Percentiles rank a stretch among this genome's conserved stretches.
Conservation (phyloP, 2,113 vertebrate genomes). For the Neodontobutis hainanensis region DNA sequence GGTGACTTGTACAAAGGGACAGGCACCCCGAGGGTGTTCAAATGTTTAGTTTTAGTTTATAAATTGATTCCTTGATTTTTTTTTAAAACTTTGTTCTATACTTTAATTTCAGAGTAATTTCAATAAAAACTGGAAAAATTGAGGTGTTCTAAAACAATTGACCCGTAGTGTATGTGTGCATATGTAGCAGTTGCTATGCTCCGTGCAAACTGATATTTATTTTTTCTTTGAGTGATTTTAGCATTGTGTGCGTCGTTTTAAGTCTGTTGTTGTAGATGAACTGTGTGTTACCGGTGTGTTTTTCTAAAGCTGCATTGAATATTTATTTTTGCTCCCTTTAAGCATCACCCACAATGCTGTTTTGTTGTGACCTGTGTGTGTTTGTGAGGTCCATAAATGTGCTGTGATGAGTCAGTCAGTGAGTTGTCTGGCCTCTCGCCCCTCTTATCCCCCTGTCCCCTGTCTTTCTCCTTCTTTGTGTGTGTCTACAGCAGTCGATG, state of each 20-base stretch:
- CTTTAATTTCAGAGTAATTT: too few species aligned
- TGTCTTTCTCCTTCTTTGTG: constrained; percentile 51
- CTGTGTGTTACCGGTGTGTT: constrained; percentile 12
- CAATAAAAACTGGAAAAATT: too few species aligned
- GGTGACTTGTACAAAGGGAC: too few species aligned
- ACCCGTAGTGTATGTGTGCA: not conserved
- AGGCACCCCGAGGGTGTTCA: too few species aligned
- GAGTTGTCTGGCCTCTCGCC: constrained; percentile 61
- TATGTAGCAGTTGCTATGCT: not conserved
- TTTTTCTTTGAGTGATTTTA: constrained; percentile 12
- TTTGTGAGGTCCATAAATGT: constrained; percentile 47
- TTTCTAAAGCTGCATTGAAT: constrained; percentile 8
- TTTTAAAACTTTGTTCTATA: not conserved
- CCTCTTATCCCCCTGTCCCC: constrained; percentile 57
- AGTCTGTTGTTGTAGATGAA: constrained; percentile 2
- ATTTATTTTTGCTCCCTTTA: not conserved
- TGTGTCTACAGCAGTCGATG: constrained; percentile 85
- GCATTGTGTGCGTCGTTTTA: not conserved
- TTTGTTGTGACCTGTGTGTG: constrained; percentile 11
- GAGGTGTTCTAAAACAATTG: too few species aligned
- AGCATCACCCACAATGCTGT: not conserved
- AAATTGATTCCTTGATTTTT: too few species aligned
- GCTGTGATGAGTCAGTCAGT: constrained; percentile 67
- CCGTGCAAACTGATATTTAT: constrained; percentile 3
- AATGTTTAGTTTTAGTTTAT: too few species aligned